Conservation (phyloP, 2,888 invertebrate species). For the Drosophila fungiperda region DNA sequence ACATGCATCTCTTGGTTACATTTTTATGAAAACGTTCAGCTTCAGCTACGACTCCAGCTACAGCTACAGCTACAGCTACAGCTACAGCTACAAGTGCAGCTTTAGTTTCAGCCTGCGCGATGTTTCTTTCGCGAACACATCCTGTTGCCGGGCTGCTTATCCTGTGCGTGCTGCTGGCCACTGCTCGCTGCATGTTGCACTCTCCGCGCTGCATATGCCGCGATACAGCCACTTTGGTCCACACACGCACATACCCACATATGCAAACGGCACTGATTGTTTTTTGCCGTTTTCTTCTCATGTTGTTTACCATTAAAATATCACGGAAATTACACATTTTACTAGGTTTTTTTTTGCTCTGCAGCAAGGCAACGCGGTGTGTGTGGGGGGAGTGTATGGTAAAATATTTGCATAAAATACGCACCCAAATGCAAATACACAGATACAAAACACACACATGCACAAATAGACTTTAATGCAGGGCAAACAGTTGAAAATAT, state of each 20-base stretch:
- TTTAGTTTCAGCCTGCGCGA: conserved; percentile 14
- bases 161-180: conserved; percentile 62
- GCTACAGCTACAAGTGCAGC: conserved; percentile 25
- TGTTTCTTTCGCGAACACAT: conserved; percentile 68
- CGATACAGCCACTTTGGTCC: conserved; percentile 63
- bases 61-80: conserved; percentile 31
- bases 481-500: conserved; percentile 74
- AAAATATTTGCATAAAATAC: conserved; percentile 66
- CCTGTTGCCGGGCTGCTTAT: conserved; percentile 58
- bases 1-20: conserved; percentile 81
- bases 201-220: conserved; percentile 27
- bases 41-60: conserved; percentile 9
- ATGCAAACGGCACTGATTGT: conserved; percentile 38
- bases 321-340: conserved; percentile 82
- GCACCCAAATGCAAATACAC: conserved; percentile 15
- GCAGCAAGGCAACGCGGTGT: conserved; percentile 39
- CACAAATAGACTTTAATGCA: conserved; percentile 56
- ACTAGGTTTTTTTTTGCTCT: conserved; percentile 73
- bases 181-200: conserved; percentile 17
- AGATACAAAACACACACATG: background rate
- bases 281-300: conserved; percentile 62
- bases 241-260: background rate
- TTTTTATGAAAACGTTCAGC: conserved; percentile 78
- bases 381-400: conserved; percentile 37
- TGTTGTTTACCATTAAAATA: conserved; percentile 80